Base-by-base conservation (phyloP, 2,113 vertebrate species). In the Coturnix japonica region DNA sequence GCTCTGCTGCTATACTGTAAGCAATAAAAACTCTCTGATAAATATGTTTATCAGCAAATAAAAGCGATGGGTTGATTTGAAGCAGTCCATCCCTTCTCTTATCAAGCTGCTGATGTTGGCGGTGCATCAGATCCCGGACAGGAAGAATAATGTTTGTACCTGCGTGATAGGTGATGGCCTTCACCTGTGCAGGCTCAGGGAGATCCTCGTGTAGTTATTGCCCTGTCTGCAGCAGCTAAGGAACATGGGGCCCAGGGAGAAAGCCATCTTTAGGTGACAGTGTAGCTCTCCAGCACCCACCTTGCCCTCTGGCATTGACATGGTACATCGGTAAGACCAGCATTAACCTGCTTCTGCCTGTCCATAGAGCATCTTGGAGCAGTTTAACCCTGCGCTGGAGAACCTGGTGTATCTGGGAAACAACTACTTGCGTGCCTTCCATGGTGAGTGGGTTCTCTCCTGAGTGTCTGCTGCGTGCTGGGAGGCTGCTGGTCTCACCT, bases 361-460 rank as follows among this genome's bases (percentile, higher is more conserved):
- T 75, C 66, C 67, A 63, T 97, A 99, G 99, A 98, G 90, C 81
- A 98, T 99, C 91, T 96, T 98, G 97, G 98, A 99, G 39, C 98
- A 99, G 90, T 99, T 99, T 95, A 99, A 99, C 92, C 99, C 99
- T 0, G 97, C 98, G 15, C 96, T 99, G 72, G 98, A 99, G 97
- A 98, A 98, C 81, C 97, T 99, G 95, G 98, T 98, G 33, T 98
- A 98, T 76, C 97, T 99, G 63, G 99, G 99, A 5, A 98, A 98
- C 96, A 98, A 98, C 93, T 99, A 99, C 84, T 79, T 98, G n/a
- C 98, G 97, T 53, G 98, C 99, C 76, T 99, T 99, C 84, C 98
- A 98, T 0, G 98, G 99, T 99, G 97, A 98, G 98, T 92, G 64
- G 41, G 25, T 30, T 84, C 67, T 53, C 6, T 47, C 43, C 31